Percentiles rank a stretch among this genome's conserved stretches.
Conservation (phyloP, 2,113 vertebrate species). For the Perognathus longimembris region DNA sequence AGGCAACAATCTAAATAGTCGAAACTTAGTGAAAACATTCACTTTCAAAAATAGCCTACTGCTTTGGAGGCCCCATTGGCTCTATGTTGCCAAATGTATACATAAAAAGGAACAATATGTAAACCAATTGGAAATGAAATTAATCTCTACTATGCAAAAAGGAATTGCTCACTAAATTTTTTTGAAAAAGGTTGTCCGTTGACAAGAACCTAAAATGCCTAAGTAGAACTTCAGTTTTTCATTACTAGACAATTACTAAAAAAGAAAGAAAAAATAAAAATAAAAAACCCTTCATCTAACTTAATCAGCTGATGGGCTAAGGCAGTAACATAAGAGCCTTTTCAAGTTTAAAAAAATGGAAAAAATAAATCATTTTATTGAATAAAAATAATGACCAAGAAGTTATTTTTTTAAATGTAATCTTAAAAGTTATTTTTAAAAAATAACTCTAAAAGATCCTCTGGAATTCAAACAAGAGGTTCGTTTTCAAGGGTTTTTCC, state of each 20-base stretch:
- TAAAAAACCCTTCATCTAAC: conserved; percentile 10
- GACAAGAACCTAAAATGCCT: conserved; percentile 5
- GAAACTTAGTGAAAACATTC: conserved; percentile 73
- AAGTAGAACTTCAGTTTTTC: conserved; percentile 47
- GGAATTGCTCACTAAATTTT: not conserved
- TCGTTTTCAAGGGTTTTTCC: conserved; percentile 10
- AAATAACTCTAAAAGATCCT: not conserved
- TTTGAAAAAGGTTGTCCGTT: not conserved
- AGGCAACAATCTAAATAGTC: conserved; percentile 81
- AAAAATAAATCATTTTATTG: conserved; percentile 46
- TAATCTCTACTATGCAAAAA: conserved; percentile 40
- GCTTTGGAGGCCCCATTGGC: conserved; percentile 51
- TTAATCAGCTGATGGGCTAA: conserved; percentile 4
- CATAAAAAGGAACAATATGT: conserved; percentile 48
- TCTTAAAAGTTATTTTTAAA: no score
- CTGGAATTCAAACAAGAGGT: not conserved
- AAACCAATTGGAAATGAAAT: conserved; percentile 62
- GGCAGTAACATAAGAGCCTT: not conserved
- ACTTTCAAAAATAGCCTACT: conserved; percentile 77
- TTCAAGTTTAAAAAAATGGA: not conserved
- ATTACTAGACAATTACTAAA: not conserved
- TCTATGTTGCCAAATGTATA: conserved; percentile 67
- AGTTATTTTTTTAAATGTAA: no score
- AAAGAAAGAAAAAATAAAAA: not conserved
- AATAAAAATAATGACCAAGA: not conserved